Evolutionary conservation across 2,888 invertebrate species (phyloP).

Genomic region (Nemapogon koenigi): DNA sequence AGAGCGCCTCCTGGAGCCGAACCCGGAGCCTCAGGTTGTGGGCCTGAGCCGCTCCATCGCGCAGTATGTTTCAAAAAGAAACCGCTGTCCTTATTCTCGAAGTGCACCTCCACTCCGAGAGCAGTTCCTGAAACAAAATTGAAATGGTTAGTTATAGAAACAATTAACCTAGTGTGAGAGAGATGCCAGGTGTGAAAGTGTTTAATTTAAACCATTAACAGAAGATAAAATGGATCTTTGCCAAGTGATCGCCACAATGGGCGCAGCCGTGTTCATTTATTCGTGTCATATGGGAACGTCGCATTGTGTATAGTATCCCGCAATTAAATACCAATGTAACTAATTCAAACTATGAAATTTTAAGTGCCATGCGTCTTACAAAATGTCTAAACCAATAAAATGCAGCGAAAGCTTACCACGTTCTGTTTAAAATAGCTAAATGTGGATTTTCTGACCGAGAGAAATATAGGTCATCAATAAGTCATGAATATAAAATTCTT

Average conservation of each 20-base stretch:
- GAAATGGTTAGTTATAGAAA: constrained; percentile 7
- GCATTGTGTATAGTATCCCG: no score
- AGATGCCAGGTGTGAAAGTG: constrained; percentile 33
- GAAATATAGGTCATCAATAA: no score
- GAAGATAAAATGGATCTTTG: constrained; percentile 43
- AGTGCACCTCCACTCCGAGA: constrained; percentile 84
- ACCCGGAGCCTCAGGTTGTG: constrained; percentile 50
- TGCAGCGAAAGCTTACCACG: no score
- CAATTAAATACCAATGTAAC: no score
- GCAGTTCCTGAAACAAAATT: constrained; percentile 67
- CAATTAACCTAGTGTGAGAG: neutral
- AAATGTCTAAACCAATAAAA: no score
- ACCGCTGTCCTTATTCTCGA: constrained; percentile 90
- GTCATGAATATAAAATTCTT: no score
- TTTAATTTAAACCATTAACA: constrained; percentile 39
- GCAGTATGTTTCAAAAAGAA: constrained; percentile 87
- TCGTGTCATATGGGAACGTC: no score
- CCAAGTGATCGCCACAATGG: constrained; percentile 38
- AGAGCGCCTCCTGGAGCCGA: constrained; percentile 69
- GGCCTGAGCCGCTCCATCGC: constrained; percentile 69
- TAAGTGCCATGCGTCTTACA: no score
- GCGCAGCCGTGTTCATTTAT: no score
- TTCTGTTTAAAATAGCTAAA: no score
- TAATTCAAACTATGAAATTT: no score
- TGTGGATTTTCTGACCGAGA: no score